Evolutionary conservation across 2,113 vertebrate species (phyloP), one percentile per base, ranked within the genome.

Genomic region (Trinectes maculatus): DNA sequence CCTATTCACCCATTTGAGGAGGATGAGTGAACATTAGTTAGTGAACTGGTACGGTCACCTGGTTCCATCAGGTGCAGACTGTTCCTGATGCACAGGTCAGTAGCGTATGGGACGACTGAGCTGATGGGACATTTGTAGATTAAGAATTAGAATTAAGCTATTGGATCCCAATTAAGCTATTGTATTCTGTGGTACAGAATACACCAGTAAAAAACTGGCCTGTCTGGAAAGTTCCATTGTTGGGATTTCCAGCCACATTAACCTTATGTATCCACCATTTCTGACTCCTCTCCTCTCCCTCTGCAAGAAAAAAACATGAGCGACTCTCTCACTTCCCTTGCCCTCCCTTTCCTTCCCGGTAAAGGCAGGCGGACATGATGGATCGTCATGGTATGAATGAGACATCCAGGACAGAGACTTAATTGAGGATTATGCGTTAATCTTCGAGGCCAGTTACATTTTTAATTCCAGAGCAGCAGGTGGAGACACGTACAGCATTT

Each of bases 181-280:
- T n/a, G n/a, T n/a, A n/a, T n/a, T n/a, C n/a, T n/a, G 24, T 42
- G 47, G 40, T 28, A 56, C 18, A 63, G 29, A 24, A 6, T 24
- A 8, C 3, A 2, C 13, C 6, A 33, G n/a, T 21, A 13, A 44
- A 42, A 21, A 39, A 72, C 21, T 9, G 15, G 18, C 44, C 25
- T 8, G 13, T 16, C 36, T 6, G 4, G 7, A 64, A 59, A 55
- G 43, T 40, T 58, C 55, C 15, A 15, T 36, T 54, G 11, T 48
- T 71, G 33, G 58, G 74, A 19, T 51, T 62, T 74, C 59, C 43
- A 64, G 72, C 29, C 52, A 64, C 67, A 68, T 52, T 71, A 77
- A 74, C 80, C 59, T 56, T 16, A 29, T 24, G 34, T 21, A 63
- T 64, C 11, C 57, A 64, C 61, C 18, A 28, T 40, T 60, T 73